Percentiles rank a stretch among this genome's conserved stretches.
These are phyloP conservation scores for Drosophila subpulchrella DNA, from an alignment of 1,140 invertebrate species.

Conservation along the genomic window DNA sequence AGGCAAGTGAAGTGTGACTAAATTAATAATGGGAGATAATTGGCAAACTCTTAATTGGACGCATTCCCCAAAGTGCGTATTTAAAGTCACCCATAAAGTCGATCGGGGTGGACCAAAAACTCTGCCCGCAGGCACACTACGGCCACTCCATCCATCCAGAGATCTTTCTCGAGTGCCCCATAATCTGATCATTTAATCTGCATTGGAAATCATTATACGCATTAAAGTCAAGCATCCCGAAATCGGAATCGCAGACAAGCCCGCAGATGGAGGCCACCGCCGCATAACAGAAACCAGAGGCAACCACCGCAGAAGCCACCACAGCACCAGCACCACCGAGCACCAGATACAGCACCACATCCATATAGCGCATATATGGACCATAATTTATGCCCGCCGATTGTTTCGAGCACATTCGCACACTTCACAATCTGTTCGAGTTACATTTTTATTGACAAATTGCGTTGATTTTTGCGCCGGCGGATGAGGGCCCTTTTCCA, in stretches of 20 bases:
- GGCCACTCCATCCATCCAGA: conserved; percentile 6
- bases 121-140: conserved; percentile 26
- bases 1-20: conserved; percentile 17
- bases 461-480: conserved; percentile 79
- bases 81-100: conserved; percentile 3
- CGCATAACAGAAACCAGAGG: conserved; percentile 1
- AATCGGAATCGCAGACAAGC: conserved; percentile 28
- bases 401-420: conserved; percentile 82
- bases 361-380: conserved; percentile 42
- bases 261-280: conserved; percentile 44
- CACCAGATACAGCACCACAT: conserved; percentile 17
- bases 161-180: conserved; percentile 58
- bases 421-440: conserved; percentile 82
- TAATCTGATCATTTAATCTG: conserved; percentile 79
- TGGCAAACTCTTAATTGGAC: conserved; percentile 13
- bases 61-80: not conserved
- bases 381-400: conserved; percentile 77
- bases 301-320: conserved; percentile 35
- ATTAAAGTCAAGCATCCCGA: conserved; percentile 71
- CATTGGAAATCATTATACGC: conserved; percentile 78
- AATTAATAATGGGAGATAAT: conserved; percentile 28
- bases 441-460: conserved; percentile 84
- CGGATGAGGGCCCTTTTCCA: conserved; percentile 59
- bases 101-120: not conserved
- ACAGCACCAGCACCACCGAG: conserved; percentile 8